Conservation (phyloP, 2,113 vertebrate species). For the Nothobranchius furzeri region DNA sequence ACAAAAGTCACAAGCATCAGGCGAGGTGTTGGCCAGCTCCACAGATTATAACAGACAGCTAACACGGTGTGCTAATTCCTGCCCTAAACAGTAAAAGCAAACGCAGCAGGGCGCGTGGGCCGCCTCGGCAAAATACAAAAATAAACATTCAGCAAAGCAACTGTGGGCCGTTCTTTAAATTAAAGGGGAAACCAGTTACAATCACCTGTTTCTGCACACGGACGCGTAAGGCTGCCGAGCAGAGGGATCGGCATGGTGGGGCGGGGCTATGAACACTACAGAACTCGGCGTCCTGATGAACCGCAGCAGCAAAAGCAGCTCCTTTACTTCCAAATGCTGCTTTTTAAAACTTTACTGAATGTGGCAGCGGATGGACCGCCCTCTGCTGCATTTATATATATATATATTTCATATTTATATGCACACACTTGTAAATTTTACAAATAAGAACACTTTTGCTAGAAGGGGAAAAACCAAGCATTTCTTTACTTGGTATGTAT, state of each 20-base stretch:
- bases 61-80: neutral
- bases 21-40: constrained; percentile 8
- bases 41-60: constrained; percentile 17
- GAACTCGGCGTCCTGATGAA: constrained; percentile 30
- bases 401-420: constrained; percentile 10
- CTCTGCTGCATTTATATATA: too few species aligned
- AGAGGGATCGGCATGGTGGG: neutral
- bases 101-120: constrained; percentile 23
- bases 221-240: constrained; percentile 26
- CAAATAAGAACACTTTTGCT: constrained; percentile 51
- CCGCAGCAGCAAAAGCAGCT: constrained; percentile 22
- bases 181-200: constrained; percentile 58
- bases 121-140: constrained; percentile 9
- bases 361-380: constrained; percentile 3
- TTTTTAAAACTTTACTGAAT: constrained; percentile 6
- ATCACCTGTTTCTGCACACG: constrained; percentile 55
- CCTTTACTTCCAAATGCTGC: constrained; percentile 11
- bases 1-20: constrained; percentile 43
- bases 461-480: neutral
- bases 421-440: neutral
- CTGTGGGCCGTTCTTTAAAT: constrained; percentile 28
- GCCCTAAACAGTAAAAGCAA: constrained; percentile 1
- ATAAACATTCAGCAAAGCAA: constrained; percentile 47
- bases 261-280: constrained; percentile 13
- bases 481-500: constrained; percentile 12